Evolutionary conservation across 2,797 vertebrate species (phyloP).

Genomic region (Forpus xanthops): DNA sequence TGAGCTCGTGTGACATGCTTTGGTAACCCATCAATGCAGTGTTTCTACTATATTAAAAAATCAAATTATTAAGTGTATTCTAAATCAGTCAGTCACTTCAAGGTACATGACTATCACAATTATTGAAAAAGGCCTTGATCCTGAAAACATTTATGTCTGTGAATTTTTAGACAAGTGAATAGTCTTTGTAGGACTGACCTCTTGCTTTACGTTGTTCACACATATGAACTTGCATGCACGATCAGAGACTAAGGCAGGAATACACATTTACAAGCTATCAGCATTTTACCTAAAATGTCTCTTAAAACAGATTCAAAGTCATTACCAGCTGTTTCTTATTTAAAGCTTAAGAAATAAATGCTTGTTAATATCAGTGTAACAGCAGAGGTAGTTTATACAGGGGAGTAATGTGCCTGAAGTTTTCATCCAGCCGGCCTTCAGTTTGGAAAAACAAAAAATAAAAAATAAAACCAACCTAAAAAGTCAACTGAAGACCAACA

Average conservation of each 20-base stretch:
- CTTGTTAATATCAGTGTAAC: not conserved
- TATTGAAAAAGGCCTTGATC: slow-evolving; percentile 65
- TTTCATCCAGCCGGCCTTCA: not conserved
- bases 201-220: slow-evolving; percentile 62
- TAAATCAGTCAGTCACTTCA: slow-evolving; percentile 60
- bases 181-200: slow-evolving; percentile 65
- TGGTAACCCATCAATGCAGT: slow-evolving; percentile 5
- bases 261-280: slow-evolving; percentile 68
- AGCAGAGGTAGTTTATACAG: not conserved
- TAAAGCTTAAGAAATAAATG: slow-evolving; percentile 37
- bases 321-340: slow-evolving; percentile 57
- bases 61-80: slow-evolving; percentile 55
- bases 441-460: not conserved
- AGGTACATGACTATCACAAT: slow-evolving; percentile 49
- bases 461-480: not conserved
- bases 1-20: not conserved
- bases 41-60: slow-evolving; percentile 23
- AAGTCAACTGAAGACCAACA: not conserved
- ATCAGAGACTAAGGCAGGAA: slow-evolving; percentile 62
- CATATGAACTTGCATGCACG: slow-evolving; percentile 56
- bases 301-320: slow-evolving; percentile 57
- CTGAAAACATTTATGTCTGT: slow-evolving; percentile 64
- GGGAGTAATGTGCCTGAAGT: not conserved
- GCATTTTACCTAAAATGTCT: slow-evolving; percentile 66
- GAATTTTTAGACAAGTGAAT: slow-evolving; percentile 67